Evolutionary conservation across 2,797 vertebrate species (phyloP).

Genomic region (Coracias cyanogaster): DNA sequence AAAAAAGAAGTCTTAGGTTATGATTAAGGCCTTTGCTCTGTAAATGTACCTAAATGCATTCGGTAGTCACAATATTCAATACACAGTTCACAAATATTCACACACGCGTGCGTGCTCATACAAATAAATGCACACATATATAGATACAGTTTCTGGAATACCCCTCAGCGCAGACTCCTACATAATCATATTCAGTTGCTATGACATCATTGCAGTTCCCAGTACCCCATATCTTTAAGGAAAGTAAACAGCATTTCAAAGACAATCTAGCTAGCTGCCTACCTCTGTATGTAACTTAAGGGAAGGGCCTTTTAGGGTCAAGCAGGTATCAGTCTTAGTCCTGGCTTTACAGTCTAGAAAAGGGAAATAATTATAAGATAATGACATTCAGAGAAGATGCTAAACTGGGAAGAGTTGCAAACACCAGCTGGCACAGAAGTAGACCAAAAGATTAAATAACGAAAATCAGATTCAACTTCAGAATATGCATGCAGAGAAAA

Average conservation of each 20-base stretch:
- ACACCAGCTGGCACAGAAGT: conserved; percentile 20
- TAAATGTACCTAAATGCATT: background rate
- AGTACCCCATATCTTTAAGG: conserved; percentile 14
- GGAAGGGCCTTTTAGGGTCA: conserved; percentile 8
- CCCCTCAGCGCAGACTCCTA: conserved; percentile 42
- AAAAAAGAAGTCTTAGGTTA: background rate
- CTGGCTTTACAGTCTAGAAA: background rate
- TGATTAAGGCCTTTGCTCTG: background rate
- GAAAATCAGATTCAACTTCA: background rate
- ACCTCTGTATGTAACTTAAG: background rate
- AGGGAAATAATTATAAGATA: conserved; percentile 7
- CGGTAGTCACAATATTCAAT: no score
- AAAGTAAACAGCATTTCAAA: conserved; percentile 26
- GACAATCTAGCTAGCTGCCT: background rate
- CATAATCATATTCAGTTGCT: conserved; percentile 65
- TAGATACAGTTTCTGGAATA: conserved; percentile 51
- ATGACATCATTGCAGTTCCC: conserved; percentile 64
- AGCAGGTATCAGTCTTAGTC: background rate
- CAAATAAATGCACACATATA: background rate
- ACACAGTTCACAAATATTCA: background rate
- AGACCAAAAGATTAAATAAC: conserved; percentile 24
- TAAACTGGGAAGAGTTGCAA: conserved; percentile 36
- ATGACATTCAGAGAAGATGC: conserved; percentile 37
- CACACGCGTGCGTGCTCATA: fast-evolving
- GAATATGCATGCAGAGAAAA: background rate